A percentile compares a stretch with the other conserved stretches of the same genome.
Evolutionary conservation across 1,140 invertebrate genomes (phyloP).

Genomic region (Zaprionus ghesquierei): DNA sequence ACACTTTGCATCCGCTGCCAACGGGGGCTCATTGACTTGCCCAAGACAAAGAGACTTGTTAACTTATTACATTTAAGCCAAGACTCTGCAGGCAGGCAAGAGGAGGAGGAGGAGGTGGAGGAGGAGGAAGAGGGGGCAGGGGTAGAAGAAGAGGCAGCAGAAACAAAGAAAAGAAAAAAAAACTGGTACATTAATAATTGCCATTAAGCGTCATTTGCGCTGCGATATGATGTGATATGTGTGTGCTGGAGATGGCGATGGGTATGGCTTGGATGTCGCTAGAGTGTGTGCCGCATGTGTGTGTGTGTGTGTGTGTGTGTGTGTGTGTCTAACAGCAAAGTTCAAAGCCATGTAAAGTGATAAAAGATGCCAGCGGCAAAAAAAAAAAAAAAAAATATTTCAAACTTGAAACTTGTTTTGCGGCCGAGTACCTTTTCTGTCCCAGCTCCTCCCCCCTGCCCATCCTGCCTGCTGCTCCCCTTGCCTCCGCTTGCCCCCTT

Average conservation of each 20-base stretch:
- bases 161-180: conserved; percentile 24
- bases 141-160: conserved; percentile 10
- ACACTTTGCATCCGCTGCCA: background rate
- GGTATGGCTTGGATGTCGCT: background rate
- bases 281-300: background rate
- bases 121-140: background rate
- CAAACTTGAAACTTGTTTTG: conserved; percentile 25
- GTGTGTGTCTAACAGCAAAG: conserved; percentile 32
- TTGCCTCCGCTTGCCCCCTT: background rate
- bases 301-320: background rate
- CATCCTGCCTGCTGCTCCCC: no score
- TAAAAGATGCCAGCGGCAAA: conserved; percentile 28
- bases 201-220: conserved; percentile 53
- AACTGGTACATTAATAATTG: conserved; percentile 75
- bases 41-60: conserved; percentile 19
- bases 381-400: background rate
- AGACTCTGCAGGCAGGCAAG: background rate
- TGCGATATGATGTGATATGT: conserved; percentile 4
- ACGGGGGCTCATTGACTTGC: conserved; percentile 28
- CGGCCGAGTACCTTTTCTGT: background rate
- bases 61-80: conserved; percentile 25
- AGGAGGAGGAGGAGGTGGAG: background rate
- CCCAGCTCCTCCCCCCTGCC: background rate
- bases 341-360: conserved; percentile 70
- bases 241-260: background rate